Base-by-base conservation (phyloP, 2,888 invertebrate species). In the Lycophotia porphyrea region DNA sequence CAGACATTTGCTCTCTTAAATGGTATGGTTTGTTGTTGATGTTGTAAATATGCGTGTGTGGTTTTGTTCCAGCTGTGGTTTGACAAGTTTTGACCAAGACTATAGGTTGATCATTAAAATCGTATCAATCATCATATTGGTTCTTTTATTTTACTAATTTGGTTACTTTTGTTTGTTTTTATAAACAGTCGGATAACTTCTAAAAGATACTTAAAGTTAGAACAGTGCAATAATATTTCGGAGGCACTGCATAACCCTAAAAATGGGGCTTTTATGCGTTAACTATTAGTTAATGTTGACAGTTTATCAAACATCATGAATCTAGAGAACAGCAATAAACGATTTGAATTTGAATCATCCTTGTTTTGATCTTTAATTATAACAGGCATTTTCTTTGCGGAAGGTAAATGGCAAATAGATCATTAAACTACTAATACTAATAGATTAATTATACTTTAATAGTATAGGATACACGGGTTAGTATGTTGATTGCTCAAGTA, bases 401-500 rank as follows among this genome's bases (percentile, higher is more conserved):
- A 24, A 42, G 31, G 31, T 65, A 65, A 11, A 65, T 5, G 21
- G 13, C 7, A 27, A 21, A 39, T 42, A 24, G 5, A 67, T 47
- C 21, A 21, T 15, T 36, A 31, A 27, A 21, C 13, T 39, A 27
- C 5, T 39, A 39, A 39, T 39, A 39, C 39, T 39, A 11, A 39
- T 39, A 11, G 9, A n/a, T 13, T 39, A 55, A n/a, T n/a, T n/a
- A n/a, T n/a, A n/a, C n/a, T n/a, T n/a, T n/a, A n/a, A n/a, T n/a
- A n/a, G n/a, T 8, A 27, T 27, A 58, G 3, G 55, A 31, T 4
- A 58, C 31, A 58, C 1, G 11, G 8, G 1, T n/a, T 39, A 42
- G 44, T 69, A 21, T 60, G 64, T 49, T 47, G 80, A 71, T 71
- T 34, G 49, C 65, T 52, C 8, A 63, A 49, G 24, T 63, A 31